phyloP scores from a whole-genome alignment of 2,113 vertebrate species.

The Ancistrus triradiatus region DNA sequence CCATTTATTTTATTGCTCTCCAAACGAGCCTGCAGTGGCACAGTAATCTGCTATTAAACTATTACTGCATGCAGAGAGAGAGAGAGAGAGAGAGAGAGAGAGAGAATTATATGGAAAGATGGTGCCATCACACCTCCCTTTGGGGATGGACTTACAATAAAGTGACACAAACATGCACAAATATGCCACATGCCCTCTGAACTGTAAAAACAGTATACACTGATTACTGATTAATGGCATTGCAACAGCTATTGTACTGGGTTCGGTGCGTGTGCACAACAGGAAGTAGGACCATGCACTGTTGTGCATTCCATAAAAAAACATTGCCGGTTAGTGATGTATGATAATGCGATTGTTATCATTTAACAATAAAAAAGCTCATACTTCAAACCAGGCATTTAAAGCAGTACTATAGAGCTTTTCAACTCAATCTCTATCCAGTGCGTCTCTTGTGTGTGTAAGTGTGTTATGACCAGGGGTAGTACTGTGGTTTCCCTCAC shows the following conservation, averaged over 20 bases:
- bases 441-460: too few species aligned
- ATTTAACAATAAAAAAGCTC: background rate
- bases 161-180: slow-evolving; percentile 37
- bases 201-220: slow-evolving; percentile 28
- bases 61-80: slow-evolving; percentile 63
- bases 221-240: slow-evolving; percentile 34
- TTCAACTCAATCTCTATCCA: too few species aligned
- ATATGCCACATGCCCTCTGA: slow-evolving; percentile 7
- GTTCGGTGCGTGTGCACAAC: slow-evolving; percentile 15
- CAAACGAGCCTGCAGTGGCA: slow-evolving; percentile 67
- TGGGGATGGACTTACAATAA: slow-evolving; percentile 60
- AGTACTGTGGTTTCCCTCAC: too few species aligned
- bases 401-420: background rate
- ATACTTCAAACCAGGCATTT: background rate
- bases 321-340: too few species aligned
- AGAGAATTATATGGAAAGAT: slow-evolving; percentile 60
- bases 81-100: slow-evolving; percentile 68
- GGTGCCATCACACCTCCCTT: slow-evolving; percentile 65
- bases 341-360: background rate
- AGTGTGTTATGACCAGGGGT: too few species aligned
- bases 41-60: slow-evolving; percentile 72
- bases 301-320: too few species aligned
- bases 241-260: slow-evolving; percentile 2
- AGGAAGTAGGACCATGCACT: too few species aligned
- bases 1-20: slow-evolving; percentile 67